A percentile compares a stretch with the other conserved stretches of the same genome.
These are phyloP conservation scores for Coremacera marginata DNA, from an alignment of 2,888 invertebrate genomes.

Conservation along the genomic window DNA sequence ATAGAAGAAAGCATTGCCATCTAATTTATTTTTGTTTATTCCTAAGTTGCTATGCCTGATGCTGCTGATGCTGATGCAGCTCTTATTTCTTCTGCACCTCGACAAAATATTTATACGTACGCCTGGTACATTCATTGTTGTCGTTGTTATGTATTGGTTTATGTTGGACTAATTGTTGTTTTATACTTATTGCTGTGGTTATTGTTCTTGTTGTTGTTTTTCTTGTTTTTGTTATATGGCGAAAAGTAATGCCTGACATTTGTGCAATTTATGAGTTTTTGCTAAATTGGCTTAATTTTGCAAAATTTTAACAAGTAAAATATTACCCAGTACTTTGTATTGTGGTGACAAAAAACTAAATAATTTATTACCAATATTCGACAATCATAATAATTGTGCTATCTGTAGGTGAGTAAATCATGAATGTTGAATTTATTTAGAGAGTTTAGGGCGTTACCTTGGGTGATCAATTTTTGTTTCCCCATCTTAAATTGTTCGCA, in stretches of 20 bases:
- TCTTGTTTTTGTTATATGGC: not conserved
- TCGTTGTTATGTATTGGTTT: not conserved
- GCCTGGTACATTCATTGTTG: not conserved
- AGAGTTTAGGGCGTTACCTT: no score
- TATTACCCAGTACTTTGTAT: not conserved
- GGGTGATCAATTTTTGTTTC: no score
- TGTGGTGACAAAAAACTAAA: not conserved
- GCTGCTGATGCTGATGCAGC: not conserved
- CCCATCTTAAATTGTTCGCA: no score
- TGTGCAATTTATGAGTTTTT: slow-evolving; percentile 8
- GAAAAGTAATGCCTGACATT: slow-evolving; percentile 15
- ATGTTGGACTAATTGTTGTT: slow-evolving; percentile 1
- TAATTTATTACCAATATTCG: not conserved
- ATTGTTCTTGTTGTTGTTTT: not conserved
- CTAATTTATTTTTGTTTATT: slow-evolving; percentile 22
- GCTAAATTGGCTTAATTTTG: slow-evolving; percentile 16
- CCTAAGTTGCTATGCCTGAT: not conserved
- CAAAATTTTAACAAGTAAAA: slow-evolving; percentile 2
- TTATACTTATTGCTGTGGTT: slow-evolving; percentile 10
- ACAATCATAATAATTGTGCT: no score
- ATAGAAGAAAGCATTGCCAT: slow-evolving; percentile 16
- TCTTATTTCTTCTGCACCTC: slow-evolving; percentile 1
- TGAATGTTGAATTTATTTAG: no score
- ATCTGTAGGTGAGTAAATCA: no score
- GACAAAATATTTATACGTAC: not conserved